Conservation (phyloP, 2,113 vertebrate species). For the Todiramphus chloris region DNA sequence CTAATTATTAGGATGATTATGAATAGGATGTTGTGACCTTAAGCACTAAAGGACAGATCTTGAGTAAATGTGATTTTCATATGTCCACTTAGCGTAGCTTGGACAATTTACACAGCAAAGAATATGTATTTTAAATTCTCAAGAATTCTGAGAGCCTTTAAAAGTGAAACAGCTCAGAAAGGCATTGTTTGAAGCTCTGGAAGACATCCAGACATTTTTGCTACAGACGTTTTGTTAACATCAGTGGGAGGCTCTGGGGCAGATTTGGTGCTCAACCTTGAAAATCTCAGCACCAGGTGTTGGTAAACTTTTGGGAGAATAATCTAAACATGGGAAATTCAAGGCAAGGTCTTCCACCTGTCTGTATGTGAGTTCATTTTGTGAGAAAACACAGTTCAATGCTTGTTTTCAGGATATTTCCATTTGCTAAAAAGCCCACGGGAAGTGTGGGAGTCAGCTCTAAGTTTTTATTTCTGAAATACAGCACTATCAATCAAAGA, state of each 20-base stretch:
- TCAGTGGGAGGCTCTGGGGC: neutral
- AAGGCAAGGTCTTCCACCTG: neutral
- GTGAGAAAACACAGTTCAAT: neutral
- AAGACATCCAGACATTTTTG: neutral
- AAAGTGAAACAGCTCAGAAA: neutral
- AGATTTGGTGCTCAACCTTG: neutral
- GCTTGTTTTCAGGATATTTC: neutral
- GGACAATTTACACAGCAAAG: neutral
- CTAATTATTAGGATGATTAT: neutral
- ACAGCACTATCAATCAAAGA: neutral
- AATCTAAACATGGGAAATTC: neutral
- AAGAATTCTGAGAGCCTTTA: neutral
- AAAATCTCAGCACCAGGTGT: neutral
- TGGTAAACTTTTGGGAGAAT: neutral
- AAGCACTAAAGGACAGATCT: neutral
- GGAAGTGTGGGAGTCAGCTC: neutral
- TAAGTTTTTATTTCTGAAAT: neutral
- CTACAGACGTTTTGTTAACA: neutral
- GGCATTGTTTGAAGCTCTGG: neutral
- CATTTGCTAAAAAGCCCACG: neutral
- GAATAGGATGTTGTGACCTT: neutral
- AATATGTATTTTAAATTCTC: neutral
- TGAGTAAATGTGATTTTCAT: neutral
- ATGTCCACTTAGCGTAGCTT: neutral
- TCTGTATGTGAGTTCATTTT: neutral